Evolutionary conservation across 37 sponge, comb jelly and placozoan genomes (phyloP), one percentile per base, ranked within the genome.

Genomic region (Amphimedon queenslandica): DNA sequence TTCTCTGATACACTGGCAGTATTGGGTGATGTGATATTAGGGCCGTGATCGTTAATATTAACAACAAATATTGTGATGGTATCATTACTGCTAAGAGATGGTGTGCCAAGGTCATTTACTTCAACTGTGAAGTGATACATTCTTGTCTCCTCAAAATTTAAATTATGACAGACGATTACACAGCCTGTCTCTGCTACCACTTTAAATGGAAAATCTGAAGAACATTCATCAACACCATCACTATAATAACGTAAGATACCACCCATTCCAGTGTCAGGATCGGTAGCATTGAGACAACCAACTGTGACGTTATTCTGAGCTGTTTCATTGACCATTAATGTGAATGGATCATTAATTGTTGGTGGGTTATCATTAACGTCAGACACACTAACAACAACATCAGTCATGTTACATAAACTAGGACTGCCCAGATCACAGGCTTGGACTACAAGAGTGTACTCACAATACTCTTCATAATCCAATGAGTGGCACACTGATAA

Each of bases 41-140:
- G 93, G 16, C 37, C 34, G 32, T 93, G 80, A 75, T 89, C 89
- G 64, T 93, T 93, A n/a, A 84, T 85, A 67, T 93, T 85, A 3
- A 64, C 20, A 2, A 93, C 76, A 10, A 29, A 43, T 0, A 88
- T 72, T n/a, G 58, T 76, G n/a, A 93, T 31, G 30, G 41, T 82
- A 3, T 56, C 73, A 37, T 28, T 28, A 35, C 35, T 73, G 41
- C 36, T 41, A 23, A 72, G 39, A 1, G 4, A 11, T 39, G 78
- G 80, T 30, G 35, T 57, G 24, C 84, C 85, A 42, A 20, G 21
- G 64, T 93, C 94, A 43, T 70, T 64, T 16, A 77, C 86, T 18
- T 65, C 43, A 28, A 86, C 63, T 23, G 37, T 23, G 28, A 94
- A 75, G n/a, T 57, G 36, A 66, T 85, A 86, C 2, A 24, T 42